Percentiles rank a stretch among this genome's conserved stretches.
These are phyloP conservation scores for Lordiphosa collinella DNA, from an alignment of 1,140 invertebrate genomes.

Conservation along the genomic window DNA sequence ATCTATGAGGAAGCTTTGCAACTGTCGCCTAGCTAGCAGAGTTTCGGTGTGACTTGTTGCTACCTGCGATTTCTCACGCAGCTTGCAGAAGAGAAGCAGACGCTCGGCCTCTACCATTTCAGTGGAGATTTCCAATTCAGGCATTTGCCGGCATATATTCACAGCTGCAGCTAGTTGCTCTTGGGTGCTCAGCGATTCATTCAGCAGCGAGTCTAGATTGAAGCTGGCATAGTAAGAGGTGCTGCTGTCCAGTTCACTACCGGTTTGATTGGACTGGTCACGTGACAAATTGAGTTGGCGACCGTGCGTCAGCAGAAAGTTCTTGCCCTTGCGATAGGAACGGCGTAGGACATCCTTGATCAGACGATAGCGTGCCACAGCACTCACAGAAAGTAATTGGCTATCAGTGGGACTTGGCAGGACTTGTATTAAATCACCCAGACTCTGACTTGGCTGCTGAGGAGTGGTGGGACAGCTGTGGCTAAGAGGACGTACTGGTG, in stretches of 20 bases:
- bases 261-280: conserved; percentile 50
- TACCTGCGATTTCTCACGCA: conserved; percentile 18
- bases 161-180: conserved; percentile 67
- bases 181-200: conserved; percentile 44
- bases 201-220: conserved; percentile 53
- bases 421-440: conserved; percentile 29
- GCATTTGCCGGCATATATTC: conserved; percentile 67
- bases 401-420: conserved; percentile 34
- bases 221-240: conserved; percentile 44
- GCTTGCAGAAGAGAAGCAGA: conserved; percentile 55
- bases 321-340: conserved; percentile 67
- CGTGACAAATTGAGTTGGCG: conserved; percentile 23
- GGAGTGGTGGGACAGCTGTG: conserved; percentile 65
- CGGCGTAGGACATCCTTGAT: conserved; percentile 64
- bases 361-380: conserved; percentile 53
- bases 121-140: conserved; percentile 63
- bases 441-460: conserved; percentile 40
- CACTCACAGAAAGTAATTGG: conserved; percentile 47
- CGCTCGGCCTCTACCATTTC: conserved; percentile 78
- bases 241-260: conserved; percentile 45
- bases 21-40: background rate
- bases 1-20: conserved; percentile 53
- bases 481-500: conserved; percentile 22
- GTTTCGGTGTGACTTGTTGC: background rate
- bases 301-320: conserved; percentile 51